These are phyloP conservation scores for Clamator glandarius DNA, from an alignment of 2,797 vertebrate species.

Conservation along the genomic window DNA sequence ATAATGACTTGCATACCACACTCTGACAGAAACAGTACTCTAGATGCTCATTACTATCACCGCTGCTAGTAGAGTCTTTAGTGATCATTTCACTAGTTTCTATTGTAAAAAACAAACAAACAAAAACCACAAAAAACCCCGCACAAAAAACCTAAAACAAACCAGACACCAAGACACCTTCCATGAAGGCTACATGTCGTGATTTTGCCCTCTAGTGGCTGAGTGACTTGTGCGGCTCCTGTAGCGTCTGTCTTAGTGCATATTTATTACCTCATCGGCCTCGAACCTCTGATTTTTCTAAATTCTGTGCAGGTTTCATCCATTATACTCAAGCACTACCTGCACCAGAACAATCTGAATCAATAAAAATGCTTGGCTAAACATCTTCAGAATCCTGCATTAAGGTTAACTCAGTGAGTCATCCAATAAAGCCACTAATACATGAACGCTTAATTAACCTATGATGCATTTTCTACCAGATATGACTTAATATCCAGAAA, in stretches of 20 bases:
- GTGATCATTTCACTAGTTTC: neutral
- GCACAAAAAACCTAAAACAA: too few species aligned
- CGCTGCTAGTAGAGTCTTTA: neutral
- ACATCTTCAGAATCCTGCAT: conserved; percentile 26
- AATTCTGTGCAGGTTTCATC: conserved; percentile 8
- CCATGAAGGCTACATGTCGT: neutral
- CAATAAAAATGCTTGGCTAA: conserved; percentile 44
- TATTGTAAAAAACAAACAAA: neutral
- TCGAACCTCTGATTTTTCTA: conserved; percentile 22
- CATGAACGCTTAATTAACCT: conserved; percentile 38
- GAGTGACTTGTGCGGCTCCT: neutral
- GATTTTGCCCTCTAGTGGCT: conserved; percentile 46
- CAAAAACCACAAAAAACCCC: too few species aligned
- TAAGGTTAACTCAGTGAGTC: conserved; percentile 52
- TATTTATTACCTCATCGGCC: neutral
- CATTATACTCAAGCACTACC: conserved; percentile 7
- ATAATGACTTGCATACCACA: neutral
- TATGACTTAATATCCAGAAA: conserved; percentile 23
- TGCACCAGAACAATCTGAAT: conserved; percentile 29
- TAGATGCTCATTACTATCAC: neutral
- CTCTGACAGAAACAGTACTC: neutral
- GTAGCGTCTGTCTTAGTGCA: neutral
- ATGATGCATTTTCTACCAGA: conserved; percentile 24
- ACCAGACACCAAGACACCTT: neutral
- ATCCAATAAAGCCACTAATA: conserved; percentile 49